These are phyloP conservation scores for Bicyclus anynana DNA, from an alignment of 1,140 invertebrate species.

Conservation along the genomic window DNA sequence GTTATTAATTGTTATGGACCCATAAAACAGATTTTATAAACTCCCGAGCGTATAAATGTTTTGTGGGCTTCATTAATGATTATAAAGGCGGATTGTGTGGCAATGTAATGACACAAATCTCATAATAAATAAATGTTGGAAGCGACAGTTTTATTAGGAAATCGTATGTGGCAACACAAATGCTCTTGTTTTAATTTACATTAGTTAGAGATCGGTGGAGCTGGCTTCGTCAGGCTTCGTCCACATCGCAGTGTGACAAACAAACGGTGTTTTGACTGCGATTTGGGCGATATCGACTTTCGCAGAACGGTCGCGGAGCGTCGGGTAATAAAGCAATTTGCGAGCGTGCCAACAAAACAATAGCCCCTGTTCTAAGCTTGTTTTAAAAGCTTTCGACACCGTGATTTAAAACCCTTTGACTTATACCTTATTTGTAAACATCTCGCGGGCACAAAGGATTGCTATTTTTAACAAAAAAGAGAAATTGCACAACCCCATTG, in stretches of 20 bases:
- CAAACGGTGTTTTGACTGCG: conserved; percentile 66
- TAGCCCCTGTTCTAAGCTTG: conserved; percentile 66
- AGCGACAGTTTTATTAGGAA: conserved; percentile 34
- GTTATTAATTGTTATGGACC: conserved; percentile 61
- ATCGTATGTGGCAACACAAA: conserved; percentile 23
- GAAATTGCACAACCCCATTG: conserved; percentile 69
- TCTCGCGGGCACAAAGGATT: conserved; percentile 61
- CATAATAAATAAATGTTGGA: conserved; percentile 27
- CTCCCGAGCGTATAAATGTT: conserved; percentile 46
- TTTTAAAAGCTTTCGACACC: conserved; percentile 73
- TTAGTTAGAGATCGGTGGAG: background rate
- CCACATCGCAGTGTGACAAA: conserved; percentile 39
- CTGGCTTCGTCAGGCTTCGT: background rate
- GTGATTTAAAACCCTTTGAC: conserved; percentile 76
- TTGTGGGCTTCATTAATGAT: conserved; percentile 39
- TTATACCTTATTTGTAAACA: conserved; percentile 73
- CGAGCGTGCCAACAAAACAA: conserved; percentile 70
- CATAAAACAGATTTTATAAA: conserved; percentile 60
- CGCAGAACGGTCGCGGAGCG: conserved; percentile 46
- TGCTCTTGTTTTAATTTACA: conserved; percentile 1
- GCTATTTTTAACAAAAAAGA: conserved; percentile 57
- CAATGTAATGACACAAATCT: conserved; percentile 20
- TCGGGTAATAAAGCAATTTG: conserved; percentile 74
- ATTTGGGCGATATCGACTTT: conserved; percentile 70
- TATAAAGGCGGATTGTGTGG: conserved; percentile 36